Evolutionary conservation across 2,797 vertebrate species (phyloP).

Genomic region (Spondyliosoma cantharus): DNA sequence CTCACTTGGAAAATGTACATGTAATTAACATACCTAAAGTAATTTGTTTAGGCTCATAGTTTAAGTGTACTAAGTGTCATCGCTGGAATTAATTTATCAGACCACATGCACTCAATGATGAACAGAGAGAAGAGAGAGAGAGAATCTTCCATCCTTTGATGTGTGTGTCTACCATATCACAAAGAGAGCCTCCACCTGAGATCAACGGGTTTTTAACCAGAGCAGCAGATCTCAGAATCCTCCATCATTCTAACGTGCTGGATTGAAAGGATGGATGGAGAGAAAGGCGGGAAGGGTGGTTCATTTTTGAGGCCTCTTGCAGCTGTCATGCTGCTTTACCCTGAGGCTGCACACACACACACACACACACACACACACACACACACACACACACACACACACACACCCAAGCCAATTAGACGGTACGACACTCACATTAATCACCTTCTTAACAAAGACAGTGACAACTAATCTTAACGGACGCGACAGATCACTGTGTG

Average conservation of each 20-base stretch:
- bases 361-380: slow-evolving; percentile 16
- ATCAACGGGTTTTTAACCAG: neutral
- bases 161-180: slow-evolving; percentile 8
- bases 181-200: neutral
- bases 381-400: slow-evolving; percentile 17
- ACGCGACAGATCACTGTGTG: slow-evolving; percentile 46
- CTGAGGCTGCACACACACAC: slow-evolving; percentile 46
- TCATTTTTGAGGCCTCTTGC: slow-evolving; percentile 58
- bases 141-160: neutral
- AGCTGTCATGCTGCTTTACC: slow-evolving; percentile 68
- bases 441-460: slow-evolving; percentile 75
- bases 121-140: neutral
- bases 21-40: too few relatives aligned
- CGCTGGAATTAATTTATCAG: too few relatives aligned
- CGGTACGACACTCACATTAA: slow-evolving; percentile 64
- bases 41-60: too few relatives aligned
- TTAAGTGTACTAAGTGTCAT: too few relatives aligned
- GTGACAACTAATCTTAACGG: slow-evolving; percentile 70
- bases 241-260: slow-evolving; percentile 7
- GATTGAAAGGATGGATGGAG: slow-evolving; percentile 13
- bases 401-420: slow-evolving; percentile 42
- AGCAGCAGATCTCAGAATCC: slow-evolving; percentile 4
- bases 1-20: too few relatives aligned
- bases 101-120: too few relatives aligned
- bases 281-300: slow-evolving; percentile 43